Evolutionary conservation across 2,113 vertebrate genomes (phyloP).

Genomic region (Larimichthys polyactis): DNA sequence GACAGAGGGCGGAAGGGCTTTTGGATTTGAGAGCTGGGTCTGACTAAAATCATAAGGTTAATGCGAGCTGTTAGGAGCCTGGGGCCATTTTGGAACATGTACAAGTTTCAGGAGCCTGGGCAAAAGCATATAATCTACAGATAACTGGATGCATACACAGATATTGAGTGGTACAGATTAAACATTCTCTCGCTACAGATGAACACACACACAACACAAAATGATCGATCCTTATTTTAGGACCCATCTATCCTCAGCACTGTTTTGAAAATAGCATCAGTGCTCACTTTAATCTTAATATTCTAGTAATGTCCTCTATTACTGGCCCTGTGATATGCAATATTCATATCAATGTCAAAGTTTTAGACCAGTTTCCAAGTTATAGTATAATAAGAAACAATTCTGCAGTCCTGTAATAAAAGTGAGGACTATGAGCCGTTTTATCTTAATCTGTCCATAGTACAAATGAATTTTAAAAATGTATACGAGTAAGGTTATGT

Average conservation of each 20-base stretch:
- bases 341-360: not conserved
- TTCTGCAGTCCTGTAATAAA: not conserved
- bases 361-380: not conserved
- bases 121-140: conserved; percentile 17
- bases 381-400: not conserved
- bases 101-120: not conserved
- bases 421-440: not conserved
- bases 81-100: conserved; percentile 27
- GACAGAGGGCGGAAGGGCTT: conserved; percentile 36
- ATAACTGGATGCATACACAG: conserved; percentile 10
- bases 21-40: conserved; percentile 19
- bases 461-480: not conserved
- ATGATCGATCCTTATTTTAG: not conserved
- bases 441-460: not conserved
- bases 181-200: not conserved
- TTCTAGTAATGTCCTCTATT: not conserved
- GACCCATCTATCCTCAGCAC: not conserved
- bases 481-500: not conserved
- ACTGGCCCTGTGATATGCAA: not conserved
- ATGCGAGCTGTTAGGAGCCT: conserved; percentile 49
- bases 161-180: conserved; percentile 22
- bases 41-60: conserved; percentile 63
- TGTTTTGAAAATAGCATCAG: conserved; percentile 3
- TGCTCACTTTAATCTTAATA: conserved; percentile 2
- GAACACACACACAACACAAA: not conserved